Evolutionary conservation across 2,113 vertebrate genomes (phyloP).

Genomic region (Leucoraja erinaceus): DNA sequence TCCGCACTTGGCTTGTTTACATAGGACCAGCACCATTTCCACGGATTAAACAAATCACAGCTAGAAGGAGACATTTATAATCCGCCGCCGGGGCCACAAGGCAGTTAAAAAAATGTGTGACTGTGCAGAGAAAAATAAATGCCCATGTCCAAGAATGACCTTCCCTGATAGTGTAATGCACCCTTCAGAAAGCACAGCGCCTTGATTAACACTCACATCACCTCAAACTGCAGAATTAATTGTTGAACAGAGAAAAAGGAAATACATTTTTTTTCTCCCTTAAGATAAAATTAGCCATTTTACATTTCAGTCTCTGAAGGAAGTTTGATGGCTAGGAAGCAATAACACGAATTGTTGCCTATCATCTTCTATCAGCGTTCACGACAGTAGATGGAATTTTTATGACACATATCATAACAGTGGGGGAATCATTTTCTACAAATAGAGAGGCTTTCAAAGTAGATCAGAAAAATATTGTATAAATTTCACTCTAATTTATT

Average conservation of each 20-base stretch:
- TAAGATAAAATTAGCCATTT: slow-evolving; percentile 48
- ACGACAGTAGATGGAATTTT: slow-evolving; percentile 56
- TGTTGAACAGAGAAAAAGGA: slow-evolving; percentile 43
- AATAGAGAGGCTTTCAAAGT: slow-evolving; percentile 71
- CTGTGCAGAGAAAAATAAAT: slow-evolving; percentile 68
- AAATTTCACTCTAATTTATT: slow-evolving; percentile 92
- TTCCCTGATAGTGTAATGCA: slow-evolving; percentile 64
- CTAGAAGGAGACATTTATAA: slow-evolving; percentile 90
- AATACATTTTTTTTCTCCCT: slow-evolving; percentile 44
- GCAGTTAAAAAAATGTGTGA: slow-evolving; percentile 68
- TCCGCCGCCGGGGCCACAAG: slow-evolving; percentile 80
- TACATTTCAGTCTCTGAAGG: slow-evolving; percentile 48
- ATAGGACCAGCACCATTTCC: slow-evolving; percentile 91
- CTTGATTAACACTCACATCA: slow-evolving; percentile 42
- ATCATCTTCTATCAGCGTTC: slow-evolving; percentile 63
- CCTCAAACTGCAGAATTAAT: slow-evolving; percentile 52
- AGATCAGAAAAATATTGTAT: slow-evolving; percentile 85
- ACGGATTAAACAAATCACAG: slow-evolving; percentile 98
- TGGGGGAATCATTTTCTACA: slow-evolving; percentile 64
- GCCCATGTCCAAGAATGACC: slow-evolving; percentile 71
- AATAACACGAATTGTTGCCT: slow-evolving; percentile 55
- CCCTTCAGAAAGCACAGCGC: slow-evolving; percentile 41
- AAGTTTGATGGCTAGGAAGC: slow-evolving; percentile 46
- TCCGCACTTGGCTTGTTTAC: slow-evolving; percentile 96
- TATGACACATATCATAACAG: slow-evolving; percentile 65